Evolutionary conservation across 1,140 invertebrate genomes (phyloP).

Genomic region (Pogonus chalceus): DNA sequence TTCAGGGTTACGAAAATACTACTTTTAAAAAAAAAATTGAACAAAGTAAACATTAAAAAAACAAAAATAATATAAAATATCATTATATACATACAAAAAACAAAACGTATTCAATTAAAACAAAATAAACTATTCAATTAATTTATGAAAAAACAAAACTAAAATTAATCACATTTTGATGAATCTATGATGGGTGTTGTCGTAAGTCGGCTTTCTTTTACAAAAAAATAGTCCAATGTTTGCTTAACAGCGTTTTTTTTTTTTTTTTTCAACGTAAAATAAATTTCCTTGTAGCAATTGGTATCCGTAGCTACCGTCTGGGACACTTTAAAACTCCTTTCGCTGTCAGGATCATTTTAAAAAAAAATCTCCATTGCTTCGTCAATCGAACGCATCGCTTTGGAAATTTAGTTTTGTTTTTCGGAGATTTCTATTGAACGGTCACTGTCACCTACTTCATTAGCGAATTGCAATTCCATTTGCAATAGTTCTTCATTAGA

Average conservation of each 20-base stretch:
- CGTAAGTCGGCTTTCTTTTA: background rate
- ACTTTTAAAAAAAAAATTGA: too few relatives aligned
- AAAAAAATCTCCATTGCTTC: background rate
- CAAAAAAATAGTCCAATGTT: background rate
- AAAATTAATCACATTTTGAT: background rate
- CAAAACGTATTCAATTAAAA: too few relatives aligned
- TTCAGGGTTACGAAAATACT: too few relatives aligned
- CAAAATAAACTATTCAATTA: too few relatives aligned
- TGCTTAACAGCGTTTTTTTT: background rate
- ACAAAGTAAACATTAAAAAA: too few relatives aligned
- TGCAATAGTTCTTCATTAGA: background rate
- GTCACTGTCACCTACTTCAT: background rate
- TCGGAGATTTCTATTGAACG: background rate
- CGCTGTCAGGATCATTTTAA: background rate
- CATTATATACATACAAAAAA: too few relatives aligned
- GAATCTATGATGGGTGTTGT: background rate
- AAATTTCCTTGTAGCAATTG: background rate
- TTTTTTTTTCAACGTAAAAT: background rate
- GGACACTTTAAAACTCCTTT: background rate
- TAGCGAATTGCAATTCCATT: background rate
- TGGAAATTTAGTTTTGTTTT: background rate
- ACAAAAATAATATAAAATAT: too few relatives aligned
- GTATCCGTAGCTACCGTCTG: background rate
- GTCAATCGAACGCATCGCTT: background rate
- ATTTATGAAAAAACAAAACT: too few relatives aligned